These are phyloP conservation scores for Isaurus tuberculatus DNA, from an alignment of 92 coral and sea anemone species.

Conservation along the genomic window DNA sequence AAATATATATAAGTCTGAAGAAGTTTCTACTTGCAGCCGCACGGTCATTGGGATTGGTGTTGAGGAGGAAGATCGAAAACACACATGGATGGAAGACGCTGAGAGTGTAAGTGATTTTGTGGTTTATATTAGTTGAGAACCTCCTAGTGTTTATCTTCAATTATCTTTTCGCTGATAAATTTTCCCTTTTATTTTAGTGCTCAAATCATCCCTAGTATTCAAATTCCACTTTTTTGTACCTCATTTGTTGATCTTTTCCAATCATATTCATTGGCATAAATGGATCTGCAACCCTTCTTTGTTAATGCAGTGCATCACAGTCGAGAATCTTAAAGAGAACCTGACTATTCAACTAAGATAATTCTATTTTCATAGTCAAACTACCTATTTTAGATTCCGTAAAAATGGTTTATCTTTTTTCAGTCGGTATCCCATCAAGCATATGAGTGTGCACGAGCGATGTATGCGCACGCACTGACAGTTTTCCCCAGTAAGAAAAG, in stretches of 20 bases:
- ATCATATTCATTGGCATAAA: no score
- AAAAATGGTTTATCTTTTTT: neutral
- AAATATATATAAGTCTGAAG: neutral
- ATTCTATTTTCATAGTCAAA: neutral
- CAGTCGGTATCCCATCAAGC: constrained; percentile 94
- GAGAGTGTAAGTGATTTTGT: constrained; percentile 79
- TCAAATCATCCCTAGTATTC: no score
- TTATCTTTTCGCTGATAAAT: no score
- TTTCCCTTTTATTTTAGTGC: no score
- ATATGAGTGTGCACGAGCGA: constrained; percentile 98
- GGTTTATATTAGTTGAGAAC: neutral
- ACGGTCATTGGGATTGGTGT: constrained; percentile 95
- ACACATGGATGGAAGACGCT: constrained; percentile 99
- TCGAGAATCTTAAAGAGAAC: no score
- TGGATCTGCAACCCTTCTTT: no score
- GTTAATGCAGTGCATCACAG: no score
- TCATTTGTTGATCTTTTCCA: no score
- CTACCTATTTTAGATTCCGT: neutral
- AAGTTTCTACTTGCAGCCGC: constrained; percentile 59
- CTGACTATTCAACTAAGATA: no score
- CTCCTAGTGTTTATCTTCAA: no score
- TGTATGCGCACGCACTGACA: constrained; percentile 96
- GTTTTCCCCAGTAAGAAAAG: constrained; percentile 99
- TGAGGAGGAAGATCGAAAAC: constrained; percentile 97
- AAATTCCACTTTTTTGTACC: no score